Evolutionary conservation across 2,113 vertebrate species (phyloP).

Genomic region (Catharus minimus): DNA sequence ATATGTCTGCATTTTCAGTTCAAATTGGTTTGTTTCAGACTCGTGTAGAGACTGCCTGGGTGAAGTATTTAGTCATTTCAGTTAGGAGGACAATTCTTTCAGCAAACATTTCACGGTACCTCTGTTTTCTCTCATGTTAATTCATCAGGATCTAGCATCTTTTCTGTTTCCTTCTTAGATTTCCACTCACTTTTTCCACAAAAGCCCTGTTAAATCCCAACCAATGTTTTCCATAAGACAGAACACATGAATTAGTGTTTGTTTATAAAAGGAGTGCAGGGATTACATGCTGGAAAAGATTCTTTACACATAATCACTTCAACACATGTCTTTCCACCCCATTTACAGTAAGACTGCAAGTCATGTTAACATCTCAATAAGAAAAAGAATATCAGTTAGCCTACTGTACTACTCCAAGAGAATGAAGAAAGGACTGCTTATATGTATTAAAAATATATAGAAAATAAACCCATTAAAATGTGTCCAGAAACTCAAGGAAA

Average conservation of each 20-base stretch:
- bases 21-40: neutral
- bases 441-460: neutral
- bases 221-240: neutral
- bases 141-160: neutral
- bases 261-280: neutral
- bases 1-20: neutral
- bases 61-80: neutral
- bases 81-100: neutral
- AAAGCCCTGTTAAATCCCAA: neutral
- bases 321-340: slow-evolving; percentile 7
- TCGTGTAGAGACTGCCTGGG: neutral
- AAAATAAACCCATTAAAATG: neutral
- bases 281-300: slow-evolving; percentile 23
- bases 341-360: neutral
- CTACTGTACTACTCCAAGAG: neutral
- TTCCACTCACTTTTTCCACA: neutral
- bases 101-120: neutral
- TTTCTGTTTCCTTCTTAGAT: neutral
- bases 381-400: neutral
- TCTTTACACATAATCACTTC: slow-evolving; percentile 18
- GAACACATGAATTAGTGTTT: neutral
- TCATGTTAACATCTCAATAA: neutral
- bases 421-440: neutral
- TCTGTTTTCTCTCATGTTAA: neutral
- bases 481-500: neutral